Conservation (phyloP, 2,113 vertebrate genomes). For the Triplophysa dalaica region DNA sequence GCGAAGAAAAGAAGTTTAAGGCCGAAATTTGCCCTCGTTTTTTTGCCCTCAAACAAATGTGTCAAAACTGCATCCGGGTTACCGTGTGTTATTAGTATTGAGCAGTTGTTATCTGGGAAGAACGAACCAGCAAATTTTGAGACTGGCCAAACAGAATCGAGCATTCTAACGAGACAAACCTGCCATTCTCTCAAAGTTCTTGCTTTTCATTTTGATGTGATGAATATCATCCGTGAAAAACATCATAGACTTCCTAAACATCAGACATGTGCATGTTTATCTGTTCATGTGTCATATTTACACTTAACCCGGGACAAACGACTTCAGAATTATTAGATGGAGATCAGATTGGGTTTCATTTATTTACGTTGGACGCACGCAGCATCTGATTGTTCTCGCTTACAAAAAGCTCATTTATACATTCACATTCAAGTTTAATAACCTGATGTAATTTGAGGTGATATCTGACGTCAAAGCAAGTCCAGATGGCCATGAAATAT, state of each 20-base stretch:
- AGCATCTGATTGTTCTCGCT: conserved; percentile 2
- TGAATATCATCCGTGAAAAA: background rate
- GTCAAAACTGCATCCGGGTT: too few relatives aligned
- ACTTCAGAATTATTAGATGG: conserved; percentile 10
- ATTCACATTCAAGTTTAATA: background rate
- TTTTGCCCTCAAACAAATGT: too few relatives aligned
- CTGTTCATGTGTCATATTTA: conserved; percentile 16
- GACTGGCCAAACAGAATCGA: too few relatives aligned
- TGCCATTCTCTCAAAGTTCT: too few relatives aligned
- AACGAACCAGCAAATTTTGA: too few relatives aligned
- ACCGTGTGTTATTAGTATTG: too few relatives aligned
- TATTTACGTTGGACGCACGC: background rate
- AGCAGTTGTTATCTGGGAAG: too few relatives aligned
- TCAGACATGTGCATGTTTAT: conserved; percentile 36
- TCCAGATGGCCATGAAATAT: conserved; percentile 18
- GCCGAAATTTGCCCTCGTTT: too few relatives aligned
- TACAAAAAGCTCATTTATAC: background rate
- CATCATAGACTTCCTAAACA: background rate
- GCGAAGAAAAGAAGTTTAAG: too few relatives aligned
- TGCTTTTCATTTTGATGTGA: background rate
- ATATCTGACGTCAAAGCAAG: conserved; percentile 7
- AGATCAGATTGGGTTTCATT: conserved; percentile 17
- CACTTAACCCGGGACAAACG: background rate
- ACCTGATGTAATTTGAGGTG: background rate
- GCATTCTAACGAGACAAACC: too few relatives aligned